Percentiles rank a stretch among this genome's conserved stretches.
Evolutionary conservation across 2,888 invertebrate genomes (phyloP).

Genomic region (Trissoscelio sp.): DNA sequence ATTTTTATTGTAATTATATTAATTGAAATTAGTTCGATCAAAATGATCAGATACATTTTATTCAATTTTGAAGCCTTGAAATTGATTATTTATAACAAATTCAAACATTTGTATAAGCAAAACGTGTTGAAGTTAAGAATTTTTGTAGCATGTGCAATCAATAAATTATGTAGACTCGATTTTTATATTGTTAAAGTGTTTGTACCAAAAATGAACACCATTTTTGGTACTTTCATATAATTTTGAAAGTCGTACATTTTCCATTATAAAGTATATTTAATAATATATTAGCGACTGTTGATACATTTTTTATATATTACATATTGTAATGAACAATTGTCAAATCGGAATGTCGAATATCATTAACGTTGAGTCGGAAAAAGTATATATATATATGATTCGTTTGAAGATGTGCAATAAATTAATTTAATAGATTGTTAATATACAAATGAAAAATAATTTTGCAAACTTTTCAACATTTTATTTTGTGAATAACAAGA

Average conservation of each 20-base stretch:
- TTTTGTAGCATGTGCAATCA: constrained; percentile 4
- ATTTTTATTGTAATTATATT: background rate
- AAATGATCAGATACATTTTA: too few species aligned
- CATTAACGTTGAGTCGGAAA: background rate
- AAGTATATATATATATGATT: background rate
- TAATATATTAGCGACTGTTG: constrained; percentile 23
- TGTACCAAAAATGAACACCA: constrained; percentile 20
- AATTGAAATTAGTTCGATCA: background rate
- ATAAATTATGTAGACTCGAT: background rate
- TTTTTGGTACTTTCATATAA: constrained; percentile 21
- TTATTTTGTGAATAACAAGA: background rate
- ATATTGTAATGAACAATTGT: constrained; percentile 12
- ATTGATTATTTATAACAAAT: background rate
- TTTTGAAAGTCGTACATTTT: constrained; percentile 17
- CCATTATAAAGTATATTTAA: constrained; percentile 13
- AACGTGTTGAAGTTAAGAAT: background rate
- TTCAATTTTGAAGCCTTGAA: background rate
- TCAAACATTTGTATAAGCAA: background rate
- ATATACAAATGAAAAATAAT: background rate
- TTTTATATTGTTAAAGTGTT: constrained; percentile 26
- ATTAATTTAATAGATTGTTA: background rate
- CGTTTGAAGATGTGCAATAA: background rate
- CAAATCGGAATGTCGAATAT: constrained; percentile 4
- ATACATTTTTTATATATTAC: constrained; percentile 20
- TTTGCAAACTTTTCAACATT: background rate